Evolutionary conservation across 1,140 invertebrate species (phyloP), one percentile per base, ranked within the genome.

Genomic region (Panagrolaimus sp.): DNA sequence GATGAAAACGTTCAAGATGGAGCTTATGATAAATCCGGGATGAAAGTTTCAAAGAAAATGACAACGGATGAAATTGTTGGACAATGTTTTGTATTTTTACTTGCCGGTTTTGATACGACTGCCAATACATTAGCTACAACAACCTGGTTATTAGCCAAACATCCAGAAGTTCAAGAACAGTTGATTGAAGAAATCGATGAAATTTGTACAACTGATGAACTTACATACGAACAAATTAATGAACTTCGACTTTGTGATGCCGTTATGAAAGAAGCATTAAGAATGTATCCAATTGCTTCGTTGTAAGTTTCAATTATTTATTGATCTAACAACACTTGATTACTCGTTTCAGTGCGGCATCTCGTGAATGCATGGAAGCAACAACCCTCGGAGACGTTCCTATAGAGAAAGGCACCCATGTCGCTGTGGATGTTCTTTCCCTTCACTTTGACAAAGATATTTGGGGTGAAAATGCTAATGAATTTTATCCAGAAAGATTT

Each of bases 91-190:
- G 25, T 62, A 14, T 80, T 83, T 51, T 72, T 82, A 27, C 8
- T 81, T 9, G 82, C 78, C 46, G 82, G 80, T 42, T 82, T 76
- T 48, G 79, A 82, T 16, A 83, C 82, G 0, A 80, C 82, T 7
- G 71, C 75, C 0, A 74, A 69, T 27, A 63, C 76, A 1, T 65
- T 82, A 5, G 51, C 72, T 0, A 78, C 70, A 38, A 65, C 71
- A 1, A 16, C 72, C 1, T 79, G 82, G 63, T 46, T 53, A 13
- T 72, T 83, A 9, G 79, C 82, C 1, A 68, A 68, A 25, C 66
- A 82, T 61, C 75, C 76, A 9, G 75, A 78, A 16, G 53, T 74
- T 23, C 81, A 83, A 42, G 67, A 75, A 20, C 73, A 72, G 66
- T 23, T 82, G 3, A 64, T 67, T 13, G 63, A 75, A 14, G 82